A percentile compares a stretch with the other conserved stretches of the same genome.
Evolutionary conservation across 1,140 invertebrate species (phyloP).

Genomic region (Heliconius congener): DNA sequence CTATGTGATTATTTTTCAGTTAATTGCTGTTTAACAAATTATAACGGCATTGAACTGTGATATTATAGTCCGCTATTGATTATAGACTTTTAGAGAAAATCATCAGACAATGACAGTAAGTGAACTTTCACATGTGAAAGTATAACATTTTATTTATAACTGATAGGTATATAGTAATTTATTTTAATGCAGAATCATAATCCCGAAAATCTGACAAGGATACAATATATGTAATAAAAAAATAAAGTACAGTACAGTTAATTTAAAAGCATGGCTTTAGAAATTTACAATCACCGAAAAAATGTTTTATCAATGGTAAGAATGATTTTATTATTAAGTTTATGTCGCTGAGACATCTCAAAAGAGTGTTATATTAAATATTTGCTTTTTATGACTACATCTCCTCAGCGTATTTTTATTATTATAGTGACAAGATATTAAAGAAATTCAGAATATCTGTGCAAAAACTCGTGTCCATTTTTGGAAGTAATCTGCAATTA

Average conservation of each 20-base stretch:
- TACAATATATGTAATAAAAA: not conserved
- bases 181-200: too few relatives aligned
- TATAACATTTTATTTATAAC: not conserved
- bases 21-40: slow-evolving; percentile 57
- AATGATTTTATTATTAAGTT: not conserved
- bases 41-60: slow-evolving; percentile 71
- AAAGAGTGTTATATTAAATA: not conserved
- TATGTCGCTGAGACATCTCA: not conserved
- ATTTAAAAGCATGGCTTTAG: not conserved
- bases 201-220: not conserved
- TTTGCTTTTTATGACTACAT: not conserved
- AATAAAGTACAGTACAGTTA: not conserved
- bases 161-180: too few relatives aligned
- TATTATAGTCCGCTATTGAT: slow-evolving; percentile 40
- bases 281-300: not conserved
- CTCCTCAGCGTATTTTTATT: not conserved
- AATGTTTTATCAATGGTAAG: not conserved
- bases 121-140: not conserved
- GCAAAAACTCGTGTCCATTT: too few relatives aligned
- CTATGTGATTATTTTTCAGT: slow-evolving; percentile 8
- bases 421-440: not conserved
- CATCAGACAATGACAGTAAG: not conserved
- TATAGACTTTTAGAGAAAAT: slow-evolving; percentile 23
- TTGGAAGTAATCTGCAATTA: too few relatives aligned
- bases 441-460: too few relatives aligned